phyloP scores from a whole-genome alignment of 2,888 invertebrate genomes.

The Mongoloraphidia duomilia region DNA sequence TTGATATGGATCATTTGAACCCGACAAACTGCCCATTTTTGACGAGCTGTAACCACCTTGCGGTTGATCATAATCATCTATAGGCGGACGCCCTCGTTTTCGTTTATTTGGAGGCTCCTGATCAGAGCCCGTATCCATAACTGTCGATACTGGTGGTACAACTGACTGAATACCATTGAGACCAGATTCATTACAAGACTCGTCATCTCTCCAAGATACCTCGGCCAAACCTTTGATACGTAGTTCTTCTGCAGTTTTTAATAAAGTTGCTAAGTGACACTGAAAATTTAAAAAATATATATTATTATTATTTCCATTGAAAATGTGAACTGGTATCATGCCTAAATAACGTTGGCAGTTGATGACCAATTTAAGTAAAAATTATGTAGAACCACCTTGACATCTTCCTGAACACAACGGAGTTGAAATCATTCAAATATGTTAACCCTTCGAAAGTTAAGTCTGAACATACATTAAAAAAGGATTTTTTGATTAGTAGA shows the following conservation, averaged over 20 bases:
- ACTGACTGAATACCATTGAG: constrained; percentile 22
- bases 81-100: constrained; percentile 51
- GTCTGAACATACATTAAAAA: no score
- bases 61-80: constrained; percentile 42
- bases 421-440: no score
- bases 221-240: constrained; percentile 85
- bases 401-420: no score
- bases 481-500: no score
- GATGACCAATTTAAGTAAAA: no score
- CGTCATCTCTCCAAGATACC: constrained; percentile 67
- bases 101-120: constrained; percentile 35
- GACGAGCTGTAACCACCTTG: constrained; percentile 35
- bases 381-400: no score
- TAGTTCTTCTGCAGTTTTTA: constrained; percentile 85
- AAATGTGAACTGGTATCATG: no score
- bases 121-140: constrained; percentile 25
- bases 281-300: constrained; percentile 28
- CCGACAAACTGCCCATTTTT: constrained; percentile 32
- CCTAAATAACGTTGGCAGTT: no score
- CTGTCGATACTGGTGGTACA: constrained; percentile 29
- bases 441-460: no score
- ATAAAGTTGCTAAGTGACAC: constrained; percentile 72
- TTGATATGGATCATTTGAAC: constrained; percentile 1
- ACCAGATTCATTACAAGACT: constrained; percentile 16
- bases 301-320: no score